Conservation (phyloP, 2,113 vertebrate species). For the Onychostruthus taczanowskii region DNA sequence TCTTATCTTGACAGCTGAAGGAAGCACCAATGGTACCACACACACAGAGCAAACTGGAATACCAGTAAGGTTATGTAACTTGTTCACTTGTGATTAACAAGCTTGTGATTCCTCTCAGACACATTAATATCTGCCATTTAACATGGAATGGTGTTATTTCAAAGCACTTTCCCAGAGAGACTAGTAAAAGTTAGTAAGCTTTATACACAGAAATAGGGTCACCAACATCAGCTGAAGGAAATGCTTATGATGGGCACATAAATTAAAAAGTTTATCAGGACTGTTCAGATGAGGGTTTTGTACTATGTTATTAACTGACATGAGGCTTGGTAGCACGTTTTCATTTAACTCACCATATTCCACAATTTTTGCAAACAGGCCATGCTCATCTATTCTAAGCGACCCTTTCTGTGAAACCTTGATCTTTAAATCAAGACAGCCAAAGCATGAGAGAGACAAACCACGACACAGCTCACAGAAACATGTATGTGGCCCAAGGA, state of each 20-base stretch:
- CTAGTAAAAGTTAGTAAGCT: background rate
- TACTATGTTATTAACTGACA: background rate
- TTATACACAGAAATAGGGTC: background rate
- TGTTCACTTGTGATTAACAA: background rate
- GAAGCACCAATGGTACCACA: background rate
- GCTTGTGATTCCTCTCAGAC: background rate
- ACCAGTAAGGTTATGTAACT: background rate
- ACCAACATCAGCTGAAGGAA: background rate
- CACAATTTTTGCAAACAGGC: background rate
- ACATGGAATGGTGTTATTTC: background rate
- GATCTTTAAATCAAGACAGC: background rate
- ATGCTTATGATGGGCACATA: background rate
- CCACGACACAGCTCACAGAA: background rate
- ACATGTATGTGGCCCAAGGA: background rate
- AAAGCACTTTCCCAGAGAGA: background rate
- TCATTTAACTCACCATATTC: background rate
- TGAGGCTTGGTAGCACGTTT: background rate
- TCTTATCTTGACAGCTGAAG: background rate
- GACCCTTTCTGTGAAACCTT: background rate
- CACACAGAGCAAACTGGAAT: background rate
- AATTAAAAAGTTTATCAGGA: background rate
- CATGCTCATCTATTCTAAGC: background rate
- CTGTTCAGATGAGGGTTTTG: background rate
- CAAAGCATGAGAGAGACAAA: background rate
- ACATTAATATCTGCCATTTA: background rate